Conservation (phyloP, 2,888 invertebrate species). For the Heliconius cydno region DNA sequence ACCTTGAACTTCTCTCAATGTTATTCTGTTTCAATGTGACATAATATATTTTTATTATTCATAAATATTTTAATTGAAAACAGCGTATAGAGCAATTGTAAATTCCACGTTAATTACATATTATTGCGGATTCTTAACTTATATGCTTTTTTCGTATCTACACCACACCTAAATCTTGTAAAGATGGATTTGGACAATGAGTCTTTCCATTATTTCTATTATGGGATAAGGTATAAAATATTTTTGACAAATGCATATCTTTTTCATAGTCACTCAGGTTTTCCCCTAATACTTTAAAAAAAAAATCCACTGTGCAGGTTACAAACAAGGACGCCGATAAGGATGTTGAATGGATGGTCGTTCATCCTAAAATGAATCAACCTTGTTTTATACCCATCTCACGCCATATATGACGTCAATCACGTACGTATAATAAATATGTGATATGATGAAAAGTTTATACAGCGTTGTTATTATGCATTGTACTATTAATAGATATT, state of each 20-base stretch:
- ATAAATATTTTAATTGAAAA: neutral
- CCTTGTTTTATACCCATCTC: conserved; percentile 57
- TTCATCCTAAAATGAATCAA: conserved; percentile 48
- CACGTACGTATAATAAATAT: conserved; percentile 52
- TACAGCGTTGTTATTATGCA: neutral
- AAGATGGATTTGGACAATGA: too few species aligned
- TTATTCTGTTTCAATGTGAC: conserved; percentile 21
- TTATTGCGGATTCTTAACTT: too few species aligned
- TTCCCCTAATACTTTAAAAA: neutral
- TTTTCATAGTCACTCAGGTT: neutral
- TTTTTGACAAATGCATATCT: neutral
- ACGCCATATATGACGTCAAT: conserved; percentile 52
- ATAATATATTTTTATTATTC: neutral
- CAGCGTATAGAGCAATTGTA: too few species aligned
- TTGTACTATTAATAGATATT: neutral
- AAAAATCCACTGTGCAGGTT: conserved; percentile 38
- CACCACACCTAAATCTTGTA: too few species aligned
- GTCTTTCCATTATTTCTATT: neutral
- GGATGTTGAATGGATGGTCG: conserved; percentile 38
- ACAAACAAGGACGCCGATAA: conserved; percentile 44
- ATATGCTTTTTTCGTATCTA: too few species aligned
- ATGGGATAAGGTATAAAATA: neutral
- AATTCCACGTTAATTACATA: neutral
- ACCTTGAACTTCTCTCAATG: conserved; percentile 29
- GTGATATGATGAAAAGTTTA: conserved; percentile 4